Conservation (phyloP, 2,888 invertebrate genomes). For the Anthrax anthrax region DNA sequence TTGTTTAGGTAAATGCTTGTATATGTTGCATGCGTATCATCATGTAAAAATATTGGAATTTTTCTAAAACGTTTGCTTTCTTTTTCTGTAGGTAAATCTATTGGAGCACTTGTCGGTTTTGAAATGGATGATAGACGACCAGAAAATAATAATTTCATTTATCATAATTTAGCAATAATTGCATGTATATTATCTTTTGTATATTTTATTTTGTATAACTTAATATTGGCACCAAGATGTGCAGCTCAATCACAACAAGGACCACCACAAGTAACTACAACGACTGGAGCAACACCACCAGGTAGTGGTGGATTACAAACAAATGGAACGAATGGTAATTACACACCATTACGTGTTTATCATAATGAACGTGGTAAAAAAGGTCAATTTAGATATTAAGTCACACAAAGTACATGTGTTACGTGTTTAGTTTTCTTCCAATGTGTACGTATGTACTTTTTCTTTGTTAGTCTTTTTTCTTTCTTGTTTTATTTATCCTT, state of each 20-base stretch:
- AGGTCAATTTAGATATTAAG: slow-evolving; percentile 67
- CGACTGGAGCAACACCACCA: slow-evolving; percentile 13
- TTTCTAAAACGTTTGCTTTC: not conserved
- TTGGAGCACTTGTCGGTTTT: slow-evolving; percentile 53
- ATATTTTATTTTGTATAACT: slow-evolving; percentile 60
- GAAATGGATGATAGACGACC: slow-evolving; percentile 31
- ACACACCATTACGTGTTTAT: slow-evolving; percentile 65
- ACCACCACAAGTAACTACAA: slow-evolving; percentile 36
- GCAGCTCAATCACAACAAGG: slow-evolving; percentile 50
- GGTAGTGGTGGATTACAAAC: not conserved
- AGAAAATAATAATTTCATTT: slow-evolving; percentile 29
- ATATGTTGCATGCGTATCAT: not conserved
- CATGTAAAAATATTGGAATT: too few species aligned
- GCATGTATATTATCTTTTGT: slow-evolving; percentile 49
- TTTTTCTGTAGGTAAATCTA: slow-evolving; percentile 46
- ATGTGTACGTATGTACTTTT: not conserved
- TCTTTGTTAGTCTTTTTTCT: not conserved
- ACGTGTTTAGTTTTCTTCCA: too few species aligned
- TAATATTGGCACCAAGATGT: slow-evolving; percentile 58
- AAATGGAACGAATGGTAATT: slow-evolving; percentile 43
- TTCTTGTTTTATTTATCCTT: not conserved
- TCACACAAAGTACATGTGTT: too few species aligned
- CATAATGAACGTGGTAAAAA: slow-evolving; percentile 68
- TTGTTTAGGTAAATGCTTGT: slow-evolving; percentile 45
- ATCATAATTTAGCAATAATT: slow-evolving; percentile 49